These are phyloP conservation scores for Drosophila bunnanda DNA, from an alignment of 2,888 invertebrate species.

Conservation along the genomic window DNA sequence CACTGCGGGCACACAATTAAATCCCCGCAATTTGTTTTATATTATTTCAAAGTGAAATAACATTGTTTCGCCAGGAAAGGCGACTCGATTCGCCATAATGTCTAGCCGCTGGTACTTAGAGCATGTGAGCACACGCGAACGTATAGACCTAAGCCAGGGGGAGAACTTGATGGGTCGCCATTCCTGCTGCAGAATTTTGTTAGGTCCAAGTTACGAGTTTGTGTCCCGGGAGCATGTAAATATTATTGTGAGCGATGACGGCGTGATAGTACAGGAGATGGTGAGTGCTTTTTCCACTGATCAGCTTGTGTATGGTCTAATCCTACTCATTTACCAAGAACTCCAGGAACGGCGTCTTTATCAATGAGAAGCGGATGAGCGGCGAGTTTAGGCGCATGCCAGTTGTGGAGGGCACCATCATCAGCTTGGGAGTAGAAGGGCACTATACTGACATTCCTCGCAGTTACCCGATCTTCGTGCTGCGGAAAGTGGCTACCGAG, in stretches of 20 bases:
- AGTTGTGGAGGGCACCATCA: slow-evolving; percentile 58
- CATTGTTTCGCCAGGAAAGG: background rate
- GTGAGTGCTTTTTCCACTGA: slow-evolving; percentile 54
- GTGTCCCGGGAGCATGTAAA: slow-evolving; percentile 79
- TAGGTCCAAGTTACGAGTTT: slow-evolving; percentile 56
- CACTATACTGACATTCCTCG: slow-evolving; percentile 20
- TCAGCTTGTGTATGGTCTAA: background rate
- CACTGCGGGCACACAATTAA: background rate
- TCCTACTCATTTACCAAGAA: slow-evolving; percentile 46
- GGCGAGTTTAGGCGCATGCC: slow-evolving; percentile 4
- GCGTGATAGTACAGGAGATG: slow-evolving; percentile 66
- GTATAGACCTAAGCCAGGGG: slow-evolving; percentile 55
- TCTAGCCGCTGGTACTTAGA: slow-evolving; percentile 54
- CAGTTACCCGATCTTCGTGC: slow-evolving; percentile 66
- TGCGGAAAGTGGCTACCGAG: slow-evolving; percentile 29
- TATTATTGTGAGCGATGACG: slow-evolving; percentile 58
- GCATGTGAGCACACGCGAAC: slow-evolving; percentile 41
- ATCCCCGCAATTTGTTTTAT: slow-evolving; percentile 9
- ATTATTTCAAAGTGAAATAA: background rate
- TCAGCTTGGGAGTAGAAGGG: slow-evolving; percentile 74
- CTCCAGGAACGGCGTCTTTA: slow-evolving; percentile 79
- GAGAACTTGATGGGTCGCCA: slow-evolving; percentile 74
- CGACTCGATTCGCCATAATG: slow-evolving; percentile 4
- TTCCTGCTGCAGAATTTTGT: slow-evolving; percentile 54
- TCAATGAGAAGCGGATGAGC: slow-evolving; percentile 62